A percentile compares a stretch with the other conserved stretches of the same genome.
phyloP scores from a whole-genome alignment of 2,113 vertebrate genomes.

The Chloropsis hardwickii region DNA sequence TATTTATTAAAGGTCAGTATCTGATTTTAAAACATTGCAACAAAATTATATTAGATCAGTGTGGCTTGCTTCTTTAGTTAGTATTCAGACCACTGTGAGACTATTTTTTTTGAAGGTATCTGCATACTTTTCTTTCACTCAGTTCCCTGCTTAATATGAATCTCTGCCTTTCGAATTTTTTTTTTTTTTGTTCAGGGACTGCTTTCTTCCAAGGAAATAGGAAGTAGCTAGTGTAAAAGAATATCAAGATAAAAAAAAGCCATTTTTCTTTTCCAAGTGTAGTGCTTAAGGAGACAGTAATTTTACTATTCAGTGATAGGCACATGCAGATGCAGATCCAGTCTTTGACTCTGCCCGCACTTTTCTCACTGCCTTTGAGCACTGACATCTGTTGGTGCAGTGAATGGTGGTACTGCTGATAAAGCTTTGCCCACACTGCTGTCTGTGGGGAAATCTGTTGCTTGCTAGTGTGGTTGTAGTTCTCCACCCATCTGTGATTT shows the following conservation, averaged over 20 bases:
- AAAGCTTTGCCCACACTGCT: neutral
- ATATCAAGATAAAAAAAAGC: neutral
- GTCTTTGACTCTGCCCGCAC: neutral
- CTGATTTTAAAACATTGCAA: slow-evolving; percentile 1
- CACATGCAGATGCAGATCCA: neutral
- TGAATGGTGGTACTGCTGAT: neutral
- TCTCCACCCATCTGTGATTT: slow-evolving; percentile 78
- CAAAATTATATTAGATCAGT: neutral
- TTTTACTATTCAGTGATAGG: neutral
- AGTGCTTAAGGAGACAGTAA: neutral
- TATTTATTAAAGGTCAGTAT: neutral
- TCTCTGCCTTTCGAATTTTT: slow-evolving; percentile 9
- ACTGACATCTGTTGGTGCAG: slow-evolving; percentile 31
- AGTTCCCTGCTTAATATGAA: neutral
- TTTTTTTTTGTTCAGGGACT: neutral
- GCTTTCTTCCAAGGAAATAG: slow-evolving; percentile 26
- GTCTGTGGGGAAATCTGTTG: neutral
- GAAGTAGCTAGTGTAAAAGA: neutral
- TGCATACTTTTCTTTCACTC: neutral
- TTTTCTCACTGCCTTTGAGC: slow-evolving; percentile 41
- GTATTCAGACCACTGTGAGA: neutral
- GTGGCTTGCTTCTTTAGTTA: slow-evolving; percentile 7
- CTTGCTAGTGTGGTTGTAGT: slow-evolving; percentile 68
- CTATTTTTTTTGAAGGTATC: neutral
- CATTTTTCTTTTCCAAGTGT: neutral